Percentiles rank a stretch among this genome's conserved stretches.
These are phyloP conservation scores for Pseudomyrmex dendroicus DNA, from an alignment of 1,140 invertebrate genomes.

Conservation along the genomic window DNA sequence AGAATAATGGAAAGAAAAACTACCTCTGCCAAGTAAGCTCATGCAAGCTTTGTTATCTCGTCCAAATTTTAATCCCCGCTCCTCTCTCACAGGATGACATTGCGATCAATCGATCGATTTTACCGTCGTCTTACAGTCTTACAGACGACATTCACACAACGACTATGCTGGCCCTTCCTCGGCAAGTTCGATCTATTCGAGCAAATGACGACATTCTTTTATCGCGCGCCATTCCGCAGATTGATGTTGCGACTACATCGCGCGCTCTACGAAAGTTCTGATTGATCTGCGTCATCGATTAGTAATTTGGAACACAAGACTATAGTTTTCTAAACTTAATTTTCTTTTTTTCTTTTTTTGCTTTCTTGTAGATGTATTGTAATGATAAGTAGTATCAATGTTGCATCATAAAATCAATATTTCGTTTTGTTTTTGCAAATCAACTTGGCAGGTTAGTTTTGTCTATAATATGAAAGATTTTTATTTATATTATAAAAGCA, in stretches of 20 bases:
- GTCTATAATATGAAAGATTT: neutral
- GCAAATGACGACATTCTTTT: conserved; percentile 35
- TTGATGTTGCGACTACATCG: conserved; percentile 34
- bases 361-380: neutral
- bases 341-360: neutral
- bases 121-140: neutral
- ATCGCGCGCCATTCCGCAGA: conserved; percentile 29
- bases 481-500: neutral
- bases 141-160: conserved; percentile 23
- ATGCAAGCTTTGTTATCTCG: conserved; percentile 6
- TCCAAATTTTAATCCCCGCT: neutral
- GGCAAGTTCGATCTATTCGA: conserved; percentile 33
- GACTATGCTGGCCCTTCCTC: conserved; percentile 31
- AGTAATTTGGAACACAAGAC: conserved; percentile 18
- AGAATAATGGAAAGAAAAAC: neutral
- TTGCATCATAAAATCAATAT: neutral
- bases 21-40: neutral
- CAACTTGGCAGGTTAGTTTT: neutral
- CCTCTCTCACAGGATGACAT: conserved; percentile 1
- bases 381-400: neutral
- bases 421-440: neutral
- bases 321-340: conserved; percentile 14
- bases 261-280: conserved; percentile 2
- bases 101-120: conserved; percentile 27
- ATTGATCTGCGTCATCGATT: conserved; percentile 45